Base-by-base conservation (phyloP, 1,140 invertebrate species). In the Solenopsis invicta region DNA sequence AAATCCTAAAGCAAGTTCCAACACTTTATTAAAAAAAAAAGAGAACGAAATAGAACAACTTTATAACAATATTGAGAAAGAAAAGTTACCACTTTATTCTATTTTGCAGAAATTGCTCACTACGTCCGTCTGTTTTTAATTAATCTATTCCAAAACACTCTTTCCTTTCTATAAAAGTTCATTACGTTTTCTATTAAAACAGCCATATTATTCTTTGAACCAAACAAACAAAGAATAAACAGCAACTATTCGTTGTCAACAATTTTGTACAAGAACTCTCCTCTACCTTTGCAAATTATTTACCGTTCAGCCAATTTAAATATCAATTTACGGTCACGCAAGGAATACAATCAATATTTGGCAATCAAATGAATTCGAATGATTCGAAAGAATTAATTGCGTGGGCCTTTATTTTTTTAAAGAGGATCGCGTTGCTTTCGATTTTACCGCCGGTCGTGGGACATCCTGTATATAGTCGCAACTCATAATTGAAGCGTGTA, bases 401-500 rank as follows among this genome's bases (percentile, higher is more conserved):
- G 24, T 4, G 50, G 3, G 18, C 24, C 24, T 0, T 77, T 34
- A 52, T 64, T 41, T n/a, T 50, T 41, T 13, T 59, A 29, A 64
- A 37, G 10, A 21, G 48, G 6, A 78, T n/a, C 34, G 29, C 52
- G 29, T 52, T 80, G 62, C 61, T 80, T 80, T 80, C 18, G 45
- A 80, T 80, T 67, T 80, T 69, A 80, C 69, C 54, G 29, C 24
- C 54, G 37, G 12, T 71, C 50, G 13, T 74, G 54, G 54, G 54
- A 75, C 45, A 75, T 18, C 24, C 24, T 84, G 80, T 84, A 84
- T 41, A 84, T 84, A 84, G 18, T 61, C 21, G 18, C 45, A 82
- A 82, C 16, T 81, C 18, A 50, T 84, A 84, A n/a, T 29, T 84
- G 12, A 72, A 82, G 24, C 80, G 41, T 59, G 66, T 84, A 62